Evolutionary conservation across 1,140 invertebrate genomes (phyloP), one percentile per base, ranked within the genome.

Genomic region (Pseudomyrmex pallidus): DNA sequence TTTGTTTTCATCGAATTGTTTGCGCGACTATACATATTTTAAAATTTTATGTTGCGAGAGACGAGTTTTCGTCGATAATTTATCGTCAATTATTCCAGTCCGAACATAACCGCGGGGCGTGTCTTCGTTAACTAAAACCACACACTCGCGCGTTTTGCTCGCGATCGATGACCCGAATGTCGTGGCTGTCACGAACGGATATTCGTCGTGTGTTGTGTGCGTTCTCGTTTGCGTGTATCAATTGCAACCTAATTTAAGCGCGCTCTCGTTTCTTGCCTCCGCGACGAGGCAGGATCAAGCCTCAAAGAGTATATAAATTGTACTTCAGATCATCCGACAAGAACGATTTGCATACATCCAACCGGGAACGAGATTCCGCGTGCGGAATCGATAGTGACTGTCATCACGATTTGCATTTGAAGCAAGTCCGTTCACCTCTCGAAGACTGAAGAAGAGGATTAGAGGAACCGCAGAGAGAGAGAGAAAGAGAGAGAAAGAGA

Each of bases 101-200:
- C 13, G 67, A 15, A 56, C 50, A 50, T 78, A 48, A n/a, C 44
- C 13, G 35, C 25, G 25, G 25, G 54, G 46, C 54, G 54, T 70
- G 54, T 61, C 44, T 35, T 54, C 54, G 44, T 80, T 61, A 70
- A 68, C 64, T 59, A 80, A 80, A 80, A 80, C 35, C 35, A 7
- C 35, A 35, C 35, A 35, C 54, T 68, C 2, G 68, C 17, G 52
- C 63, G 7, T 78, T 78, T 57, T 68, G 17, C 46, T 74, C 20
- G 64, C 54, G 76, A 78, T 78, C 64, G 76, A 78, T 78, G 56
- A 52, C 54, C 76, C 64, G 54, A 78, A 68, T 77, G 67, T 77
- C 20, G 17, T 35, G 15, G 8, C 13, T 17, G 50, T 56, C 63
- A 77, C 63, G 74, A 77, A 77, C 35, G 17, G 35, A 44, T 20